phyloP scores from a whole-genome alignment of 2,113 vertebrate species.

The Zapornia atra region DNA sequence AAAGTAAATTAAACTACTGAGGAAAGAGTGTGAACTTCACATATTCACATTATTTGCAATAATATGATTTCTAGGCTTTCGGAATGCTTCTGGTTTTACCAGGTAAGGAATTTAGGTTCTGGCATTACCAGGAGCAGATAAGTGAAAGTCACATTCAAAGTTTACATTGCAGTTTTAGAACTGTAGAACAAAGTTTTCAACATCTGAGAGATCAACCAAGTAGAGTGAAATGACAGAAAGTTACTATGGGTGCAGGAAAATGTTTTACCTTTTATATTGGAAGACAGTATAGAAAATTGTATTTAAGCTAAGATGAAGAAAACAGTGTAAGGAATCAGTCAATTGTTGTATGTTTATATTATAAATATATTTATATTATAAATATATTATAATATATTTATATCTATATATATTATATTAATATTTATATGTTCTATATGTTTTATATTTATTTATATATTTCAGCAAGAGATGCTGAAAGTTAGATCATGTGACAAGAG shows the following conservation, averaged over 20 bases:
- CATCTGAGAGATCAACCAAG: background rate
- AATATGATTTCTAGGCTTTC: background rate
- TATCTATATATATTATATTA: too few species aligned
- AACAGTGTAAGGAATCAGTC: background rate
- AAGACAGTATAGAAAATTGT: background rate
- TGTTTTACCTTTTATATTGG: background rate
- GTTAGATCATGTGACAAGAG: background rate
- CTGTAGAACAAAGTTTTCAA: background rate
- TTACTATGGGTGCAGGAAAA: background rate
- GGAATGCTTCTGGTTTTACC: background rate
- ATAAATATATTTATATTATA: too few species aligned
- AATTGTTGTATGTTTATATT: too few species aligned
- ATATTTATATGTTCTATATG: too few species aligned
- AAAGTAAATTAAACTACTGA: background rate
- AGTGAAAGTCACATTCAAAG: background rate
- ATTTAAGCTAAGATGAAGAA: background rate
- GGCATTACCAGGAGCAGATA: background rate
- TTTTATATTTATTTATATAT: too few species aligned
- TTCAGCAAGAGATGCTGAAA: background rate
- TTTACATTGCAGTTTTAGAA: background rate
- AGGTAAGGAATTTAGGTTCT: background rate
- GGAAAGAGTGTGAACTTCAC: background rate
- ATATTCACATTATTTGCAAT: background rate
- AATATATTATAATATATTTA: too few species aligned
- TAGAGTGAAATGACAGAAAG: background rate